phyloP scores from a whole-genome alignment of 92 coral and sea anemone species.

The Parazoanthus atlanticus region DNA sequence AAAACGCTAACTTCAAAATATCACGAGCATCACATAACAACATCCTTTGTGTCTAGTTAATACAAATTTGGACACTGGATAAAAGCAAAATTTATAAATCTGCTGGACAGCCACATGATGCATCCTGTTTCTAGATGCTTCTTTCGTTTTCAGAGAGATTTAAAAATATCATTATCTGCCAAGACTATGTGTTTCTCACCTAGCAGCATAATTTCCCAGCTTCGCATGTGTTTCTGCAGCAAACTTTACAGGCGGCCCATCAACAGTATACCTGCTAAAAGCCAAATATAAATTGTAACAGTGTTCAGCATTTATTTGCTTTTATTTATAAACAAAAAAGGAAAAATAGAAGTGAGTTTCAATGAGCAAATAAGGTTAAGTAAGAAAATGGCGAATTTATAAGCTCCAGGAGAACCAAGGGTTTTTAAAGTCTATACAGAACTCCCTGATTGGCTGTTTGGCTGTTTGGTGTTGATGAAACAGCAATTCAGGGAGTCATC shows the following conservation, averaged over 20 bases:
- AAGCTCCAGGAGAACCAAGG: background rate
- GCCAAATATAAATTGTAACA: background rate
- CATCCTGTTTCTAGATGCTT: background rate
- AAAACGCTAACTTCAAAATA: too few relatives aligned
- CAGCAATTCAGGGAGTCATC: background rate
- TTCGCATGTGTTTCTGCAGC: slow-evolving; percentile 66
- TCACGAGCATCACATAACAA: too few relatives aligned
- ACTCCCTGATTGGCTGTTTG: too few relatives aligned
- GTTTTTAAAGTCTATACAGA: background rate
- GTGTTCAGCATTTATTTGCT: background rate
- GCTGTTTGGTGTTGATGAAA: background rate
- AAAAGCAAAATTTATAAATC: too few relatives aligned
- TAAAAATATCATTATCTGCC: background rate
- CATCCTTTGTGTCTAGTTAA: too few relatives aligned
- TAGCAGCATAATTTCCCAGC: slow-evolving; percentile 68
- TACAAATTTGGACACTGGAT: too few relatives aligned
- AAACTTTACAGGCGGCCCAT: slow-evolving; percentile 56
- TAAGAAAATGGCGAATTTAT: background rate
- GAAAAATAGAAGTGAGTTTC: background rate
- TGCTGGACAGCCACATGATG: background rate
- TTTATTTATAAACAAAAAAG: background rate
- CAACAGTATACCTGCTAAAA: slow-evolving; percentile 65
- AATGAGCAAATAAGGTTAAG: background rate
- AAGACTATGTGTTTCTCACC: slow-evolving; percentile 36
- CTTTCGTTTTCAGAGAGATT: background rate